Base-by-base conservation (phyloP, 2,113 vertebrate genomes). In the Ameiurus melas region DNA sequence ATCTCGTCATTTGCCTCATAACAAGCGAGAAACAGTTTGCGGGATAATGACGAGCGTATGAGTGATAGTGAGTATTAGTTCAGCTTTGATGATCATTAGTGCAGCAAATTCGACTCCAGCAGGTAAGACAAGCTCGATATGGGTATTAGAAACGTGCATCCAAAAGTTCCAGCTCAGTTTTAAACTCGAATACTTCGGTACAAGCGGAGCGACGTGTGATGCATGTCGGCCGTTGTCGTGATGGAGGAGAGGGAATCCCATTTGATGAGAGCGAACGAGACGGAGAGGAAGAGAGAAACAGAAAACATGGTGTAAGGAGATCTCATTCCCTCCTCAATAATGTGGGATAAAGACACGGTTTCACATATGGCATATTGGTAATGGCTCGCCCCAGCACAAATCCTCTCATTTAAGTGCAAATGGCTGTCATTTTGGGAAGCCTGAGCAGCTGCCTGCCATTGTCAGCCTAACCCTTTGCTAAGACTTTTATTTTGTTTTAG, bases 371-470 rank as follows among this genome's bases (percentile, higher is more conserved):
- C 95, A 95, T 95, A 95, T 95, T 96, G 96, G 96, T 97, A 97
- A 97, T 95, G 97, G 95, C 95, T 94, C 94, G 91, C 94, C 96
- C 93, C 95, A 95, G 95, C 96, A 96, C 97, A 97, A 96, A 96
- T 97, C 97, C 96, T 95, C 96, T 98, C 97, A 97, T 98, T 96
- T 98, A 97, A 97, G 97, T 97, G 97, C 97, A 97, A 98, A 98
- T 97, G 95, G 96, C 96, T 96, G 94, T 96, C 94, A 92, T 93
- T 94, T 90, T 92, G 92, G 91, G 93, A 91, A 92, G 88, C 90
- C 91, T 87, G 89, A 92, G 93, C 94, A 94, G 93, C 92, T 93
- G 93, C 92, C 93, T 36, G 91, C 85, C 92, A 92, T 91, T 94
- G 92, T 94, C 94, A 93, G 92, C 89, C 91, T 92, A 94, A 94